Base-by-base conservation (phyloP, 2,888 invertebrate species). In the Eupithecia centaureata region DNA sequence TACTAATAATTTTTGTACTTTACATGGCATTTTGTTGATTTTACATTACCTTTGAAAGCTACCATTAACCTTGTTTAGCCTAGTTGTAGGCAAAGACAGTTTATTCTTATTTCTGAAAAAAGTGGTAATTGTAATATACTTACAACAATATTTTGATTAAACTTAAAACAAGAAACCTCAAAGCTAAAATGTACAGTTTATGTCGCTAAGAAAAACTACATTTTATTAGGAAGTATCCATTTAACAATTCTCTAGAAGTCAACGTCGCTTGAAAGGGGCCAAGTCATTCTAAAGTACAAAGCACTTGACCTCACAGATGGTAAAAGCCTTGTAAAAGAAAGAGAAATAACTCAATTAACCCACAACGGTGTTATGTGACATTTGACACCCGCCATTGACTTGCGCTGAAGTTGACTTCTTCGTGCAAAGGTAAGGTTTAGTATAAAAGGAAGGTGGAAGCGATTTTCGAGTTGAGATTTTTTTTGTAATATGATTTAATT, bases 321-420 rank as follows among this genome's bases (percentile, higher is more conserved):
- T 63, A 57, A 57, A 47, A 63, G 57, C n/a, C 30, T 56, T 42
- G 5, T 60, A 47, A 66, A 38, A 42, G 54, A 51, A 42, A 42
- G 15, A 61, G 54, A n/a, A 71, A 64, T 60, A 64, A 35, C 58
- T 28, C 64, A 71, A 68, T 70, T 70, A 70, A 68, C 70, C 70
- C 38, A 68, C 67, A 69, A 52, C 66, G 52, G 57, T 42, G 28
- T 70, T 61, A 61, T 63, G 65, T 63, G 61, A 52, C 67, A 68
- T 66, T 68, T 63, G 70, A 67, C 64, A 68, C 66, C 13, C 65
- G 73, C 32, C 69, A 67, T 70, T 68, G 68, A 63, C 59, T 63
- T 56, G 42, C 62, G 33, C 61, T 74, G 8, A 68, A 56, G 76
- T 72, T 77, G 67, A 63, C 72, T 65, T 67, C 63, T 47, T 60